Evolutionary conservation across 2,113 vertebrate genomes (phyloP), one percentile per base, ranked within the genome.

Genomic region (Paramormyrops kingsleyae): DNA sequence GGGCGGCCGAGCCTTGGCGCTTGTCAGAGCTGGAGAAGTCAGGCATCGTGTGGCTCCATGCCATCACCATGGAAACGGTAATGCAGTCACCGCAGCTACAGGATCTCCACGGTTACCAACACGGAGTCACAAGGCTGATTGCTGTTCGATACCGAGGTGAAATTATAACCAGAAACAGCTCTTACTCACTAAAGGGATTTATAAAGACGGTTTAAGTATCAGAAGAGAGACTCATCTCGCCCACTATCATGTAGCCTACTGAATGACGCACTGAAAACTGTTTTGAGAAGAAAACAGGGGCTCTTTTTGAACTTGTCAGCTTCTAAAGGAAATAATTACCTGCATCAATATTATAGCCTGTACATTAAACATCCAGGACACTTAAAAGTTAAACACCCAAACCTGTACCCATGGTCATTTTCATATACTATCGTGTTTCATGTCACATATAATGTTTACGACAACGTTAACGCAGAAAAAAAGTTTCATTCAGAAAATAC

Each of bases 21-120:
- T n/a, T 21, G 44, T 44, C 59, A 89, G 88, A 5, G 87, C 44
- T 74, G 39, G 77, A 49, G 35, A 89, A 91, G 50, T 17, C 39
- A 56, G 50, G 19, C 91, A 89, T 91, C 90, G 86, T 35, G 90
- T 47, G 53, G 50, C 83, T 42, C 44, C 62, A 80, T 93, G 91
- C 85, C 59, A 91, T 93, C 89, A 83, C 91, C 90, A 93, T 88
- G 93, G 94, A 92, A 95, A 95, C 95, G 87, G 87, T 47, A 49
- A 90, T 90, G 90, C 53, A 83, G 91, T 92, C 92, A 92, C 92
- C 90, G 87, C 24, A 83, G 92, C 39, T 91, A 47, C 42, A 46
- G 46, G 90, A 50, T 90, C 47, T 86, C 87, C 89, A 90, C 89
- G 50, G 90, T 91, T 92, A 49, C 92, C 85, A 87, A 91, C 88